Conservation (phyloP, 37 sponge, comb jelly and placozoan genomes). For the Ianthella basta region DNA sequence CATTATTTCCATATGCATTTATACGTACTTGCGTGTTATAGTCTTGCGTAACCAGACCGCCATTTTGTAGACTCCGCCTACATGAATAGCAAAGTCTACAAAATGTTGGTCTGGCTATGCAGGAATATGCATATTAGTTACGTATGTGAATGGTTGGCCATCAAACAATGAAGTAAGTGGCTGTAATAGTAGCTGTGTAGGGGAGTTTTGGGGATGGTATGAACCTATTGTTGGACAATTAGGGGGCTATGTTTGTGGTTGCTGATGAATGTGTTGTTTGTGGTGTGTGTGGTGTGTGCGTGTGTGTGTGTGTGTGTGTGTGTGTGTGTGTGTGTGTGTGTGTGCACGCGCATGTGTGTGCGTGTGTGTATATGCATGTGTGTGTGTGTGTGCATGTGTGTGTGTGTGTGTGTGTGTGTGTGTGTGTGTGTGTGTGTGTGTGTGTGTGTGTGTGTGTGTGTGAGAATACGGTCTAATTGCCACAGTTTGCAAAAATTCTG, state of each 20-base stretch:
- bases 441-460: slow-evolving; percentile 23
- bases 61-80: too few species aligned
- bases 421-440: slow-evolving; percentile 14
- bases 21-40: too few species aligned
- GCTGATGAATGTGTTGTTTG: neutral
- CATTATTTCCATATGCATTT: too few species aligned
- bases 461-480: neutral
- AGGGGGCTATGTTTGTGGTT: neutral
- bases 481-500: neutral
- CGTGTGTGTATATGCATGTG: slow-evolving; percentile 24
- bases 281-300: slow-evolving; percentile 1
- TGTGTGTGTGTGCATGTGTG: slow-evolving; percentile 19
- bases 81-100: too few species aligned
- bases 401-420: slow-evolving; percentile 20
- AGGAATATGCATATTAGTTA: too few species aligned
- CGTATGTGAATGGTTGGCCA: neutral
- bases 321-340: slow-evolving; percentile 42
- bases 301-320: neutral
- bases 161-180: neutral
- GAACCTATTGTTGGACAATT: neutral
- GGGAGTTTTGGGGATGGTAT: neutral
- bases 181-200: neutral
- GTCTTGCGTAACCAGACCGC: too few species aligned
- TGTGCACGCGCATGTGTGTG: slow-evolving; percentile 27
- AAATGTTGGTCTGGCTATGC: too few species aligned